Evolutionary conservation across 1,140 invertebrate species (phyloP).

Genomic region (Pemphigus obesinymphae): DNA sequence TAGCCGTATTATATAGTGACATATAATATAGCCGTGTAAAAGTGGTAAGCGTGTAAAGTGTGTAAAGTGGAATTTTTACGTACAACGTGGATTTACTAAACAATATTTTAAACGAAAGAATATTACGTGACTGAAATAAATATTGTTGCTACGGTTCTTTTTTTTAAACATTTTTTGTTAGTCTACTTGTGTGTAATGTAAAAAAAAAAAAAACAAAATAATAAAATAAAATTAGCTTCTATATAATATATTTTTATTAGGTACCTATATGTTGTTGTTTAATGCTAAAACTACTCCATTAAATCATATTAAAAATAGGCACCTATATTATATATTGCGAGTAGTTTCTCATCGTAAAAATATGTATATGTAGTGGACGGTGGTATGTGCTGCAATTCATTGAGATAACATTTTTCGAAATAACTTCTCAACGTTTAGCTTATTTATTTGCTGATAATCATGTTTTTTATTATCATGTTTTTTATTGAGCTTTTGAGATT

Average conservation of each 20-base stretch:
- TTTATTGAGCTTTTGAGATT: not conserved
- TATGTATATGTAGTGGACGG: too few species aligned
- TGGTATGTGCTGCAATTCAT: too few species aligned
- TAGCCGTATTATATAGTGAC: not conserved
- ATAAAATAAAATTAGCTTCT: not conserved
- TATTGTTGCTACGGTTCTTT: not conserved
- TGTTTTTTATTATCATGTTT: not conserved
- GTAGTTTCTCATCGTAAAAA: too few species aligned
- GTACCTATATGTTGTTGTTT: too few species aligned
- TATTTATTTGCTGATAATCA: not conserved
- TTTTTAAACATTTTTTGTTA: slow-evolving; percentile 1
- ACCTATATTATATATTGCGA: too few species aligned
- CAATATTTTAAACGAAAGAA: slow-evolving; percentile 12
- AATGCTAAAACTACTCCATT: too few species aligned
- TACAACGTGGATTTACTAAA: not conserved
- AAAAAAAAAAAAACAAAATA: not conserved
- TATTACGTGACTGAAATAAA: slow-evolving; percentile 19
- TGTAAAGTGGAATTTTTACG: not conserved
- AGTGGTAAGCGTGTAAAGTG: too few species aligned
- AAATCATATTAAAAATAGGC: too few species aligned
- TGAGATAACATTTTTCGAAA: not conserved
- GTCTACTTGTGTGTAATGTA: not conserved
- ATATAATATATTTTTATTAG: not conserved
- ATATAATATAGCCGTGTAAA: not conserved
- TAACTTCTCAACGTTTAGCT: not conserved